A percentile compares a stretch with the other conserved stretches of the same genome.
Evolutionary conservation across 2,888 invertebrate genomes (phyloP).

Genomic region (Leptinotarsa juncta): DNA sequence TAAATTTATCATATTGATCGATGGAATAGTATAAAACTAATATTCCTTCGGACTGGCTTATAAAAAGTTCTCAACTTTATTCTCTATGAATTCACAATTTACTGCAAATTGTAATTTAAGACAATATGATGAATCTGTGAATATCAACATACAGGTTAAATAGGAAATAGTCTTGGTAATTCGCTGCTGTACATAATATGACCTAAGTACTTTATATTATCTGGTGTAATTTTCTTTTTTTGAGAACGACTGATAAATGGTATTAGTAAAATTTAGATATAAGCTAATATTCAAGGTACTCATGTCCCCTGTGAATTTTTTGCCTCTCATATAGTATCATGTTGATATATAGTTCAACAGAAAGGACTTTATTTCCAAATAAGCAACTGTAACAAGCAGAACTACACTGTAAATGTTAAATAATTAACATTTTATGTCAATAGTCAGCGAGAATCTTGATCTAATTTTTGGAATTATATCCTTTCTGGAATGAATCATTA

Average conservation of each 20-base stretch:
- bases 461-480: too few species aligned
- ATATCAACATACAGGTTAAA: slow-evolving; percentile 59
- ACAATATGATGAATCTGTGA: slow-evolving; percentile 59
- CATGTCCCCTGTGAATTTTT: slow-evolving; percentile 9
- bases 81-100: slow-evolving; percentile 40
- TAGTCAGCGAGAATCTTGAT: not conserved
- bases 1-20: not conserved
- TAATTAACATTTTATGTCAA: too few species aligned
- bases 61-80: slow-evolving; percentile 19
- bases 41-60: slow-evolving; percentile 5
- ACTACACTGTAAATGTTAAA: not conserved
- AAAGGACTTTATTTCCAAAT: not conserved
- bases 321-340: slow-evolving; percentile 12
- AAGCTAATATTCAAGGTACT: slow-evolving; percentile 22
- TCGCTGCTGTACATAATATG: slow-evolving; percentile 32
- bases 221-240: slow-evolving; percentile 31
- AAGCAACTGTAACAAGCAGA: not conserved
- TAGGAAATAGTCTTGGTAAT: slow-evolving; percentile 51
- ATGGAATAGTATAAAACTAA: not conserved
- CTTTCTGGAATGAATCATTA: not conserved
- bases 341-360: not conserved
- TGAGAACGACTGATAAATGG: slow-evolving; percentile 45
- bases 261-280: slow-evolving; percentile 45
- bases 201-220: slow-evolving; percentile 33
- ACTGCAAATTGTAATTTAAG: slow-evolving; percentile 52